Base-by-base conservation (phyloP, 2,888 invertebrate genomes). In the Calameuta idolon region DNA sequence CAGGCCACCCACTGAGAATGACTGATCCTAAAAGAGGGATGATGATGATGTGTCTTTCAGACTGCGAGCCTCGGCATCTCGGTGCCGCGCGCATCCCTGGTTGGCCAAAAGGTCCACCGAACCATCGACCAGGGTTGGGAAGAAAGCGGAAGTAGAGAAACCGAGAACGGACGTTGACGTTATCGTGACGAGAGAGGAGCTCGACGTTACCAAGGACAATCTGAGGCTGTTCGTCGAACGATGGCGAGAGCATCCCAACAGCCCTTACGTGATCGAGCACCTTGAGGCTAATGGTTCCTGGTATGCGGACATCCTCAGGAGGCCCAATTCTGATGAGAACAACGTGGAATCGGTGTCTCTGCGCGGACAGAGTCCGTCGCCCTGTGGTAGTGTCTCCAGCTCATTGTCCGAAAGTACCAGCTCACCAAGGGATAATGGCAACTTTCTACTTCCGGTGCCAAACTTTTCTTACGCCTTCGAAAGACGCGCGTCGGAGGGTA, bases 21-120 rank as follows among this genome's bases (percentile, higher is more conserved):
- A 55, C 55, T 55, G 55, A 55, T 55, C 55, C 55, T 71, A 71
- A 31, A 71, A 71, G 79, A 87, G 74, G 74, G 74, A 31, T 74
- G 34, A 88, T 40, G 74, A 30, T 74, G 11, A 34, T 71, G 31
- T 83, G 79, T 90, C 90, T 92, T 93, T 92, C 95, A 97, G 97
- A 94, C 94, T 94, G 90, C 95, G 98, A 90, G 94, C 97, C 93
- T 95, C 96, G 88, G 97, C 98, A 81, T 94, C 94, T 87, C 94
- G 96, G 91, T 97, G 98, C 92, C 94, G 98, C 89, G 94, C 95
- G 81, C 98, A 98, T 92, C 94, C 94, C 86, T 98, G 98, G 98
- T 93, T 98, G 84, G 93, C 93, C 87, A 93, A 94, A 88, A 94
- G 94, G 88, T 90, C 89, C 74, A 84, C 88, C 77, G 92, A 90